phyloP scores from a whole-genome alignment of 2,797 vertebrate genomes.

The Esox masquinongy region DNA sequence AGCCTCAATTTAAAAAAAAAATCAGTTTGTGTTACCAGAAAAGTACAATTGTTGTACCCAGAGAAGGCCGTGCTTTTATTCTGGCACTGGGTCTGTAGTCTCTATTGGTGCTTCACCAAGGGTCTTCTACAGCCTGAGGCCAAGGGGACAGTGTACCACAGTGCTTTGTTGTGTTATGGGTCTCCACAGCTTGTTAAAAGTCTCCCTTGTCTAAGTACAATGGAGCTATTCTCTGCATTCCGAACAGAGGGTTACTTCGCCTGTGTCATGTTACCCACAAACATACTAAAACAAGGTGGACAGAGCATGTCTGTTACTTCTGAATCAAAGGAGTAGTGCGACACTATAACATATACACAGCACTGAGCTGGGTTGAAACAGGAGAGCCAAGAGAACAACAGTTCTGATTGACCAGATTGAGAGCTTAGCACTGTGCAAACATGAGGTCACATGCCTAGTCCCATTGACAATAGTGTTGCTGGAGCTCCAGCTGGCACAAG shows the following conservation, averaged over 20 bases:
- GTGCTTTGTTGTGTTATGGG: neutral
- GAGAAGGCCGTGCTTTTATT: neutral
- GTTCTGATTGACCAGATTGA: too few species aligned
- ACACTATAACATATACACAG: neutral
- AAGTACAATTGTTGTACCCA: neutral
- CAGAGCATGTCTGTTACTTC: neutral
- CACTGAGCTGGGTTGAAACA: too few species aligned
- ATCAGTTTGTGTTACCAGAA: too few species aligned
- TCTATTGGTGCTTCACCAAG: neutral
- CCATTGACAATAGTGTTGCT: neutral
- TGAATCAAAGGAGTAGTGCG: neutral
- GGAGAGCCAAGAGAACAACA: too few species aligned
- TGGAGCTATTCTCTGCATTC: neutral
- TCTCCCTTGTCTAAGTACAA: neutral
- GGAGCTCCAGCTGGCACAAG: neutral
- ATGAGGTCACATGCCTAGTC: neutral
- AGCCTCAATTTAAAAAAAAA: too few species aligned
- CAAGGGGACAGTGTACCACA: neutral
- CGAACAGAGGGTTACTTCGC: neutral
- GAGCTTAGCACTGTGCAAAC: neutral
- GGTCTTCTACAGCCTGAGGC: neutral
- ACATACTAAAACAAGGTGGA: neutral
- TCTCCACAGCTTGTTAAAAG: neutral
- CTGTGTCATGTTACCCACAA: neutral
- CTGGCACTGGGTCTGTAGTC: neutral